Evolutionary conservation across 2,888 invertebrate genomes (phyloP).

Genomic region (Thysanoteuthis rhombus): DNA sequence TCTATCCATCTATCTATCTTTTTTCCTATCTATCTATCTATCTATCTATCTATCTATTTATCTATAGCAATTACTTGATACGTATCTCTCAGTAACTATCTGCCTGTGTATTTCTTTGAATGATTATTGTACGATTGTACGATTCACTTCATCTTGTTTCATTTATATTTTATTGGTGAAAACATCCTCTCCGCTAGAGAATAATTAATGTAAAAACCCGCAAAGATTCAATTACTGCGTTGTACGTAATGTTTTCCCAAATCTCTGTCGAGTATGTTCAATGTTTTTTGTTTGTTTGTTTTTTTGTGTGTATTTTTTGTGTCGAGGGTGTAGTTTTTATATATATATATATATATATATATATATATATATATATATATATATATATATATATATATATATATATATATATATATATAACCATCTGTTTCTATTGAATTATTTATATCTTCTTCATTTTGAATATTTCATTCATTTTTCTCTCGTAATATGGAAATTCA

Average conservation of each 20-base stretch:
- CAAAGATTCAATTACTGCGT: neutral
- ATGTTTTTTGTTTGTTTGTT: neutral
- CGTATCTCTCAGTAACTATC: neutral
- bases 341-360: too few relatives aligned
- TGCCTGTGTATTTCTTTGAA: neutral
- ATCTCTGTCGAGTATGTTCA: neutral
- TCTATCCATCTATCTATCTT: too few relatives aligned
- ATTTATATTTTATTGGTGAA: too few relatives aligned
- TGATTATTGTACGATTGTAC: neutral
- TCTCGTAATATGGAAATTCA: neutral
- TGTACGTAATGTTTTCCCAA: neutral
- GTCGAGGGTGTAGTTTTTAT: too few relatives aligned
- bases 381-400: too few relatives aligned
- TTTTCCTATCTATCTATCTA: too few relatives aligned
- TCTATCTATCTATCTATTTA: neutral
- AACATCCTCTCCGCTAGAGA: neutral
- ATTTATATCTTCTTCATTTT: neutral
- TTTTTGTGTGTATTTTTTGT: neutral
- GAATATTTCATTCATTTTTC: neutral
- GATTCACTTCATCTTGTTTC: neutral
- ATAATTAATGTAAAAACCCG: too few relatives aligned
- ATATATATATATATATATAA: too few relatives aligned
- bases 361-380: too few relatives aligned
- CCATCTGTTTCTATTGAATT: neutral
- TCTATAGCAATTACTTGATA: neutral